phyloP scores from a whole-genome alignment of 1,140 invertebrate genomes.

The Stegodyphus mimosarum region DNA sequence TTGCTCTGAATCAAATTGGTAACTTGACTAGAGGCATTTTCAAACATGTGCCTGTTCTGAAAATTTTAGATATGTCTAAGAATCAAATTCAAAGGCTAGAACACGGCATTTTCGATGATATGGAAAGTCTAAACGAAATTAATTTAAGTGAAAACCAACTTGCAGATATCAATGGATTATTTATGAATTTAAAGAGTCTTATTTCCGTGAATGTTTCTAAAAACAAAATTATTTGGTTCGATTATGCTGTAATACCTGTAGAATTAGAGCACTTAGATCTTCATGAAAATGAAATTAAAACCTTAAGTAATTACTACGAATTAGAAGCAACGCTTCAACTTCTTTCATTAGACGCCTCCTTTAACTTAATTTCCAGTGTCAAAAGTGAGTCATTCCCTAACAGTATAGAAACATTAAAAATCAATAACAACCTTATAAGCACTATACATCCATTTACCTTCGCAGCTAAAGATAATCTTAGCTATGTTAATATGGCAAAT shows the following conservation, averaged over 20 bases:
- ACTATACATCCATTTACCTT: constrained; percentile 84
- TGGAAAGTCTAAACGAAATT: constrained; percentile 83
- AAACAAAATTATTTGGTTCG: constrained; percentile 90
- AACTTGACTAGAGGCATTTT: constrained; percentile 78
- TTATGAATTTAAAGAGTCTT: constrained; percentile 82
- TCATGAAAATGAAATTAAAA: constrained; percentile 86
- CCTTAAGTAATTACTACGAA: constrained; percentile 85
- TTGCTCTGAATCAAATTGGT: constrained; percentile 82
- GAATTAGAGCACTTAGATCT: constrained; percentile 88
- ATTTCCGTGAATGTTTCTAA: constrained; percentile 91
- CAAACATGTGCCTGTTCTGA: constrained; percentile 81
- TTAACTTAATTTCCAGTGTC: constrained; percentile 81
- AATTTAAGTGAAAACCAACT: constrained; percentile 86
- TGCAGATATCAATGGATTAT: constrained; percentile 84
- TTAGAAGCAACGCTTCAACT: constrained; percentile 76
- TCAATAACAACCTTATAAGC: constrained; percentile 85
- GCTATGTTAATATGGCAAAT: constrained; percentile 87
- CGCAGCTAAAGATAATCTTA: constrained; percentile 81
- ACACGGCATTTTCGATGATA: constrained; percentile 81
- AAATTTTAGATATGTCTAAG: constrained; percentile 86
- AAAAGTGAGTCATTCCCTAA: constrained; percentile 79
- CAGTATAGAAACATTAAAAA: constrained; percentile 79
- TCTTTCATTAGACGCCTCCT: constrained; percentile 77
- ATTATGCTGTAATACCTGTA: constrained; percentile 84
- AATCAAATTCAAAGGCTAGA: constrained; percentile 88